These are phyloP conservation scores for Heliothis virescens DNA, from an alignment of 1,140 invertebrate species.

Conservation along the genomic window DNA sequence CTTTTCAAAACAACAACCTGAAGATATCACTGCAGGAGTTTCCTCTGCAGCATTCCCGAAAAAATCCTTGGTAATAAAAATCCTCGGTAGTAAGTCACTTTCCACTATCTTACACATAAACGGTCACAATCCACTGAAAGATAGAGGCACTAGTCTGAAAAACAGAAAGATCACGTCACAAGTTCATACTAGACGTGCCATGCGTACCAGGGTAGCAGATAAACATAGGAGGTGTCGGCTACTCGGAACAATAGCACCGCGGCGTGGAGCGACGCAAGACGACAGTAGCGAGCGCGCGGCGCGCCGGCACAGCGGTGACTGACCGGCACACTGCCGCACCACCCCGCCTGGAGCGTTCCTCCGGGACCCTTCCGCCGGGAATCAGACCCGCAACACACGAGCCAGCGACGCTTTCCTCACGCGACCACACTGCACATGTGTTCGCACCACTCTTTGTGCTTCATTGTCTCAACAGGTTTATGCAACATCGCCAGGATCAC, in stretches of 20 bases:
- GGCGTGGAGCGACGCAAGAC: constrained; percentile 55
- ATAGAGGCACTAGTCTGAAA: constrained; percentile 68
- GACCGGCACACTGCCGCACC: constrained; percentile 83
- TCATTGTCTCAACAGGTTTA: constrained; percentile 66
- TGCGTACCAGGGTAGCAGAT: constrained; percentile 66
- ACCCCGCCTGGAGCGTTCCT: constrained; percentile 80
- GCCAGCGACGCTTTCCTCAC: constrained; percentile 65
- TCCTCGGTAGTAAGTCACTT: constrained; percentile 74
- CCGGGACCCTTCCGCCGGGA: constrained; percentile 82
- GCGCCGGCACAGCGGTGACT: constrained; percentile 83
- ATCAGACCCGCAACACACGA: constrained; percentile 68
- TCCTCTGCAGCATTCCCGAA: constrained; percentile 61
- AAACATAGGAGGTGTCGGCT: constrained; percentile 70
- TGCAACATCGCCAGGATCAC: constrained; percentile 32
- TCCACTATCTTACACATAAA: constrained; percentile 75
- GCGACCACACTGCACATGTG: constrained; percentile 68
- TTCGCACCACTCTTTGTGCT: constrained; percentile 57
- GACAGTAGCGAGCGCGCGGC: constrained; percentile 73
- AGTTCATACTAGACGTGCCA: constrained; percentile 67
- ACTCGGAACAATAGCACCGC: constrained; percentile 65
- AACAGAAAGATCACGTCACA: constrained; percentile 66
- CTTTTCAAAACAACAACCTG: constrained; percentile 60
- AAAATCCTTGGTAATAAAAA: constrained; percentile 73
- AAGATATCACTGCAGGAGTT: constrained; percentile 58
- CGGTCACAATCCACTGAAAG: constrained; percentile 78